Base-by-base conservation (phyloP, 1,140 invertebrate genomes). In the Laodelphax striatellus region DNA sequence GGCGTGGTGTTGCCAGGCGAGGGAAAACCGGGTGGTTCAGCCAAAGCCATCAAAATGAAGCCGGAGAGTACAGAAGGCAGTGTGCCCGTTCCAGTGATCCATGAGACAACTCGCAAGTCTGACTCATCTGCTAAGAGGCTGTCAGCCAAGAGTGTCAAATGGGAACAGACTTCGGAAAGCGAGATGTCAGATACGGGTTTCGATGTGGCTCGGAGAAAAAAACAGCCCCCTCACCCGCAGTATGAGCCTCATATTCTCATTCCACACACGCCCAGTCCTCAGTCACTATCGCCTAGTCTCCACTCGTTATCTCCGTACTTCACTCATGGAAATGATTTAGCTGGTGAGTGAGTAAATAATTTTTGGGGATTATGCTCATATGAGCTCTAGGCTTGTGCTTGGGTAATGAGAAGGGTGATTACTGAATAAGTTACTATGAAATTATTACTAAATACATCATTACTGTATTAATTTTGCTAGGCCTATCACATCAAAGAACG, bases 1-100 rank as follows among this genome's bases (percentile, higher is more conserved):
- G 86, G 86, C 56, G 80, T 88, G 57, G 77, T 87, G 28, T 73
- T 85, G 38, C 85, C 86, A 5, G 83, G 84, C 24, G 82, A 85
- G 70, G 77, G 80, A 44, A 81, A 80, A 68, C 67, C 63, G 28
- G 63, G 50, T 62, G 41, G 19, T 5, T 21, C 57, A 16, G 54
- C 31, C n/a, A 60, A 59, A n/a, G 52, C 31, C 22, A 53, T 5
- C 28, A 65, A 66, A 42, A 68, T 69, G 3, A 58, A 57, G 22
- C 74, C 76, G 67, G 70, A 77, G 56, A 38, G 10, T 9, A 38
- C 34, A 38, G 76, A 75, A 24, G 73, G 70, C 28, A 78, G 80
- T 62, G 80, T 84, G 53, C 77, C 81, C 55, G 76, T 84, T 58
- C 82, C 82, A 0, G 79, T 84, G 13, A 77, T 81, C 44, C 82